Conservation (phyloP, 2,888 invertebrate species). For the Bombyx huttoni region DNA sequence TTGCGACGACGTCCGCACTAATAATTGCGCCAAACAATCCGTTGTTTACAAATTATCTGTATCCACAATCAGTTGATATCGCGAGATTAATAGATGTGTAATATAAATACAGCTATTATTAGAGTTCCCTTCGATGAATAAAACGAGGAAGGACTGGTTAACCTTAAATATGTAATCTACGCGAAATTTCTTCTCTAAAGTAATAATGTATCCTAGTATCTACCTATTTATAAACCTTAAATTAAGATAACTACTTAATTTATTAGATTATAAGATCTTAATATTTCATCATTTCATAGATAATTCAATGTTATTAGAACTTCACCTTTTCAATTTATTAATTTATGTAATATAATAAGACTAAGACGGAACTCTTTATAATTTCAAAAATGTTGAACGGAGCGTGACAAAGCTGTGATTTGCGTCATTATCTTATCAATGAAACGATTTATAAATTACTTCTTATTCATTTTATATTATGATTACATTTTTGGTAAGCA, state of each 20-base stretch:
- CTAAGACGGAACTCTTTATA: neutral
- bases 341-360: neutral
- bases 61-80: conserved; percentile 50
- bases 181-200: no score
- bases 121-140: neutral
- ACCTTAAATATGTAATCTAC: neutral
- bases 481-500: conserved; percentile 2
- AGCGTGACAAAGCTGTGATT: conserved; percentile 3
- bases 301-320: no score
- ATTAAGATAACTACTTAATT: no score
- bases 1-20: conserved; percentile 29
- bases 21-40: conserved; percentile 42
- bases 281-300: no score
- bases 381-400: neutral
- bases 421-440: conserved; percentile 13
- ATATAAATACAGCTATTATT: conserved; percentile 3
- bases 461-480: neutral
- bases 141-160: neutral
- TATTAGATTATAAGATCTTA: no score
- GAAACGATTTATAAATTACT: conserved; percentile 8
- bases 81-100: conserved; percentile 26
- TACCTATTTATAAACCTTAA: no score
- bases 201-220: no score
- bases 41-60: conserved; percentile 63
- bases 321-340: neutral